A percentile compares a stretch with the other conserved stretches of the same genome.
Evolutionary conservation across 2,797 vertebrate genomes (phyloP).

Genomic region (Ceryle rudis): DNA sequence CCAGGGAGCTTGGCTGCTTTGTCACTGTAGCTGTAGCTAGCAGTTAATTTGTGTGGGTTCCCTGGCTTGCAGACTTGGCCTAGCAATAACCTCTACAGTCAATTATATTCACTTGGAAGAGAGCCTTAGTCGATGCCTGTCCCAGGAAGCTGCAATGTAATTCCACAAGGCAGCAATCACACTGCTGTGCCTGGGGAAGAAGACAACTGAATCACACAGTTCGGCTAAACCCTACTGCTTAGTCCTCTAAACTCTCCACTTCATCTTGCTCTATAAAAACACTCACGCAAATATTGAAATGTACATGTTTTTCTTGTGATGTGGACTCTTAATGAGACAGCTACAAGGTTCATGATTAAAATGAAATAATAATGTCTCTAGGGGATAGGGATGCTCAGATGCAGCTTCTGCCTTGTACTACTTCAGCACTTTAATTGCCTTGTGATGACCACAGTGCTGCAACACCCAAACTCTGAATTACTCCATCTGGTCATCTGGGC

Average conservation of each 20-base stretch:
- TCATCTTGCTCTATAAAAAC: constrained; percentile 39
- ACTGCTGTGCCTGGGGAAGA: not conserved
- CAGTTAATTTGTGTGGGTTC: not conserved
- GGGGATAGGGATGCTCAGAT: not conserved
- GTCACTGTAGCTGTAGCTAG: not conserved
- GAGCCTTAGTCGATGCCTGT: not conserved
- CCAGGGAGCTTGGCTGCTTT: not conserved
- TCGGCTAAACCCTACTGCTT: not conserved
- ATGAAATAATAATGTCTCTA: constrained; percentile 66
- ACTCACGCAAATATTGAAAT: not conserved
- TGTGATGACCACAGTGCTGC: not conserved
- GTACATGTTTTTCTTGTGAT: constrained; percentile 35
- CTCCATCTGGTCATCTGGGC: constrained; percentile 12
- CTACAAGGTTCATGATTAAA: constrained; percentile 61
- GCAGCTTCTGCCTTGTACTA: not conserved
- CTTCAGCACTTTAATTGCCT: constrained; percentile 58
- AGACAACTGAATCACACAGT: constrained; percentile 14
- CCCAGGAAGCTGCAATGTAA: not conserved
- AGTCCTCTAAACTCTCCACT: constrained; percentile 4
- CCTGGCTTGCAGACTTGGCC: not conserved
- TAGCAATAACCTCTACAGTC: not conserved
- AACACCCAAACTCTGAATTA: constrained; percentile 28
- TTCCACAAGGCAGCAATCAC: not conserved
- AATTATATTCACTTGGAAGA: not conserved
- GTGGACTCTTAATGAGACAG: constrained; percentile 60